Conservation (phyloP, 2,113 vertebrate genomes). For the Sorex fumeus region DNA sequence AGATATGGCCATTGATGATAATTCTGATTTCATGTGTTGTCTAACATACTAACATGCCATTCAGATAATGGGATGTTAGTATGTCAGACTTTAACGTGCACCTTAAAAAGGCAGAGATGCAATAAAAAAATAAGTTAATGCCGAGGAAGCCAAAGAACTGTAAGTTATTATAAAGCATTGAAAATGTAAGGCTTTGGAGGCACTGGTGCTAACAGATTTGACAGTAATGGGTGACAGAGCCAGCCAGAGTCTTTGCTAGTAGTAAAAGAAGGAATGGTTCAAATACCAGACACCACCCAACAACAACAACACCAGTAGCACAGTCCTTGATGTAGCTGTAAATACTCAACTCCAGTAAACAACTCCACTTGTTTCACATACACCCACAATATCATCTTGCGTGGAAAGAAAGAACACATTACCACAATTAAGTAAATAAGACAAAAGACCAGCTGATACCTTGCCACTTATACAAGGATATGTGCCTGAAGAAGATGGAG, state of each 20-base stretch:
- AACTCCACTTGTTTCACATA: background rate
- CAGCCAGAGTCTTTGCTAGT: background rate
- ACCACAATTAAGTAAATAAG: background rate
- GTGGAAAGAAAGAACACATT: background rate
- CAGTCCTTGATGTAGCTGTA: background rate
- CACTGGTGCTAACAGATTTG: background rate
- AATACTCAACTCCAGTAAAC: background rate
- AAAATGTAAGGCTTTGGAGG: background rate
- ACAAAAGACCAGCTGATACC: background rate
- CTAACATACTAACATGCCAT: too few relatives aligned
- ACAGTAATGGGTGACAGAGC: background rate
- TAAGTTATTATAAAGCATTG: background rate
- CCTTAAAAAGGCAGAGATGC: background rate
- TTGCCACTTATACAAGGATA: background rate
- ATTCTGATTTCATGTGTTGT: background rate
- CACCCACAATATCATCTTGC: background rate
- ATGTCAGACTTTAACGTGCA: background rate
- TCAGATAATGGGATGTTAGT: background rate
- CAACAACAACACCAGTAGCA: background rate
- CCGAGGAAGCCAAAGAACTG: background rate
- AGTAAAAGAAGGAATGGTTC: background rate
- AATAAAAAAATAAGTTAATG: background rate
- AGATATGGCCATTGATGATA: background rate
- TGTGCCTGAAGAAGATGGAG: background rate
- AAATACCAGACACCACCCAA: background rate